phyloP scores from a whole-genome alignment of 2,888 invertebrate species.

The Diogma glabrata region DNA sequence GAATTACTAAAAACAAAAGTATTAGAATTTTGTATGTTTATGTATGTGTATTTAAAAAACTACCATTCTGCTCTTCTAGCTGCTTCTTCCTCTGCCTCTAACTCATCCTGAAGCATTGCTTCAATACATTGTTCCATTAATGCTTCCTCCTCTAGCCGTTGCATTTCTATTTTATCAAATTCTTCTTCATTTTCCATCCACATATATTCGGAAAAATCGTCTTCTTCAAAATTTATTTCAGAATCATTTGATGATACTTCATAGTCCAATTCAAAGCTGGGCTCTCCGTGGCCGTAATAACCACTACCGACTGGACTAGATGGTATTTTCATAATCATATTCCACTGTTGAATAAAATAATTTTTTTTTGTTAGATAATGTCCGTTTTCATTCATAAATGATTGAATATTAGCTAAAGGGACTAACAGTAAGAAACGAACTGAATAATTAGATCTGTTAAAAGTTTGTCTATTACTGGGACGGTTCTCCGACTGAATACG shows the following conservation, averaged over 20 bases:
- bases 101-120: slow-evolving; percentile 69
- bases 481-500: too few species aligned
- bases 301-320: slow-evolving; percentile 23
- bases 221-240: slow-evolving; percentile 25
- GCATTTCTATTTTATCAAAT: slow-evolving; percentile 81
- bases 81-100: slow-evolving; percentile 37
- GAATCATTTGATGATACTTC: slow-evolving; percentile 26
- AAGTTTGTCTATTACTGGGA: too few species aligned
- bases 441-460: too few species aligned
- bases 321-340: slow-evolving; percentile 34
- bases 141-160: slow-evolving; percentile 76
- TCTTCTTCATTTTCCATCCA: slow-evolving; percentile 95
- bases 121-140: slow-evolving; percentile 80
- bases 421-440: too few species aligned
- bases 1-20: slow-evolving; percentile 20
- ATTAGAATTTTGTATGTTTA: not conserved
- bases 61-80: slow-evolving; percentile 1
- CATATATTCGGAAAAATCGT: slow-evolving; percentile 81
- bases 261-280: slow-evolving; percentile 31
- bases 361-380: too few species aligned
- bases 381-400: too few species aligned
- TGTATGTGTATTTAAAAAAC: too few species aligned
- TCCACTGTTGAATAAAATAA: too few species aligned
- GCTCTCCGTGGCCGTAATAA: slow-evolving; percentile 30
- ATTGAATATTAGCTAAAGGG: too few species aligned